These are phyloP conservation scores for Chelonoidis abingdonii DNA, from an alignment of 2,113 vertebrate genomes.

Conservation along the genomic window DNA sequence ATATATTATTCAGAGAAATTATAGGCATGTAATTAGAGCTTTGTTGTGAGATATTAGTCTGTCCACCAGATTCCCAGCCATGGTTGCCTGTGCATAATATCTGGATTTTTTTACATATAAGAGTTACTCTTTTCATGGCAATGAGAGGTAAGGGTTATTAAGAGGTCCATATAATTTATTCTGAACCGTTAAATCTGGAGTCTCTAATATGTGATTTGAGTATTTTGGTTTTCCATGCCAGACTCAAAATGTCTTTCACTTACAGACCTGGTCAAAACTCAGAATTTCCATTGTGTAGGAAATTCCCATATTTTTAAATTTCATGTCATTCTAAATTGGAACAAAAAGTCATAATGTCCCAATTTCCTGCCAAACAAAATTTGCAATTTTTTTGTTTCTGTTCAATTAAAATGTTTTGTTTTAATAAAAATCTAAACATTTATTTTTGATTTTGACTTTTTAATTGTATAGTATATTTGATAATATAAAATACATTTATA, in stretches of 20 bases:
- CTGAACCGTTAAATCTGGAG: conserved; percentile 21
- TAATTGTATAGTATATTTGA: background rate
- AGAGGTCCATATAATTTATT: conserved; percentile 36
- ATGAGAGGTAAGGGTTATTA: background rate
- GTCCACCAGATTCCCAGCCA: background rate
- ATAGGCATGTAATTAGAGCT: background rate
- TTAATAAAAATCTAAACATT: background rate
- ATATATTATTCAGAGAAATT: background rate
- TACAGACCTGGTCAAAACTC: conserved; percentile 55
- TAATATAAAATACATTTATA: background rate
- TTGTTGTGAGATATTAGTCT: background rate
- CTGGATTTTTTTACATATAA: background rate
- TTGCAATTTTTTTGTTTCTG: rapidly evolving
- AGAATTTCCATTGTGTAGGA: conserved; percentile 17
- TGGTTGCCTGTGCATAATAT: background rate
- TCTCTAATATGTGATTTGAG: conserved; percentile 59
- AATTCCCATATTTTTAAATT: conserved; percentile 20
- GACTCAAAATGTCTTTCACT: background rate
- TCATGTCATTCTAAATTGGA: background rate
- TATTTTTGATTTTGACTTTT: background rate
- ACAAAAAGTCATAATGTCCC: background rate
- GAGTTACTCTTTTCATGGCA: background rate
- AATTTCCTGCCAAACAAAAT: background rate
- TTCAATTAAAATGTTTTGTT: background rate
- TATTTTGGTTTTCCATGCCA: conserved; percentile 47